These are phyloP conservation scores for Oceanodroma tethys DNA, from an alignment of 2,113 vertebrate genomes.

Conservation along the genomic window DNA sequence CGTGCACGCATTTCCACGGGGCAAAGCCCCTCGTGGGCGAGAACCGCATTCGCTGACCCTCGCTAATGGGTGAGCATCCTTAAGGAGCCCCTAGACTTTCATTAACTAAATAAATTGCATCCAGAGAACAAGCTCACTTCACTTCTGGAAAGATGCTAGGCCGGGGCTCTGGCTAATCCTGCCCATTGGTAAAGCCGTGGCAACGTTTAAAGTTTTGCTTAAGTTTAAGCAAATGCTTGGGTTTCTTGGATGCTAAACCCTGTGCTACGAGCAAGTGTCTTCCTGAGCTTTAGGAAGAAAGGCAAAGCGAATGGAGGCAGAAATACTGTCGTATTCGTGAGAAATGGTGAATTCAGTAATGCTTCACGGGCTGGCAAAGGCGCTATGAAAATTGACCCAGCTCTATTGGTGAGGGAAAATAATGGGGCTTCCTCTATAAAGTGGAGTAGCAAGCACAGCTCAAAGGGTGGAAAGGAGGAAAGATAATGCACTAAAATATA, in stretches of 20 bases:
- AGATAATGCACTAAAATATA: slow-evolving; percentile 23
- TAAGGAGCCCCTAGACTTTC: neutral
- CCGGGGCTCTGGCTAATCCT: neutral
- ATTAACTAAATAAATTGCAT: fast-evolving
- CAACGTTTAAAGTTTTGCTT: fast-evolving
- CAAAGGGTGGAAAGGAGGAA: slow-evolving; percentile 1
- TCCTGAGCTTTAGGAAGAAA: neutral
- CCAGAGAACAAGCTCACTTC: fast-evolving
- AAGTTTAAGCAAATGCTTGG: neutral
- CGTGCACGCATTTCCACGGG: fast-evolving
- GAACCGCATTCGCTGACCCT: fast-evolving
- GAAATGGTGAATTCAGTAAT: neutral
- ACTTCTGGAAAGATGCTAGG: neutral
- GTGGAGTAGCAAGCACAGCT: neutral
- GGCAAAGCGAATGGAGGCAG: neutral
- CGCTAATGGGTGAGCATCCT: fast-evolving
- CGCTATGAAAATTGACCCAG: slow-evolving; percentile 23
- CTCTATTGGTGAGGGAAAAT: neutral
- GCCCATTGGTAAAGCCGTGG: fast-evolving
- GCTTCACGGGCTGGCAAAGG: slow-evolving; percentile 26
- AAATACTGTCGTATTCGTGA: fast-evolving
- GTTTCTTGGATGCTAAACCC: neutral
- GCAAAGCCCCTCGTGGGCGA: neutral
- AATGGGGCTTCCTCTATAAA: neutral
- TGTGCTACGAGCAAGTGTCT: fast-evolving